These are phyloP conservation scores for Centrocercus urophasianus DNA, from an alignment of 2,113 vertebrate genomes.

Conservation along the genomic window DNA sequence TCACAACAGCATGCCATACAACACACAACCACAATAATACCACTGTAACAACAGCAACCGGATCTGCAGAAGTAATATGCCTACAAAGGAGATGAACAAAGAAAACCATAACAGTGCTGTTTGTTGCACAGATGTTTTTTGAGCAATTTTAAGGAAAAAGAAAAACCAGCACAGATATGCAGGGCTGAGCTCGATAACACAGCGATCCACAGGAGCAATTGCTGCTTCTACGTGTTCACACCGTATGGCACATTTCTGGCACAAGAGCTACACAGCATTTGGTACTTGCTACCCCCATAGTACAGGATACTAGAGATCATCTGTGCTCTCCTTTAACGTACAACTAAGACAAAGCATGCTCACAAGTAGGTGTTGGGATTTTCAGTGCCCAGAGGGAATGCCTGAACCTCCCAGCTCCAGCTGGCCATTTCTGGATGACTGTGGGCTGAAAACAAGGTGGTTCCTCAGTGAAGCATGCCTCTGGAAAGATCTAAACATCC, in stretches of 20 bases:
- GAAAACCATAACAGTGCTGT: neutral
- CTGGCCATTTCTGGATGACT: neutral
- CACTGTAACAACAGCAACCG: neutral
- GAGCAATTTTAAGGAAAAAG: neutral
- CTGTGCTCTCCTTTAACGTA: conserved; percentile 23
- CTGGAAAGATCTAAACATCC: conserved; percentile 31
- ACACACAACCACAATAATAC: neutral
- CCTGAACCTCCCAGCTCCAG: neutral
- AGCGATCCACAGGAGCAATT: neutral
- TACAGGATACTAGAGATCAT: conserved; percentile 28
- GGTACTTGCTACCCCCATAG: neutral
- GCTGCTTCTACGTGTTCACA: neutral
- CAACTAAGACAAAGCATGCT: neutral
- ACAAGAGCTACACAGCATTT: conserved; percentile 33
- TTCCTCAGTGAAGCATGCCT: neutral
- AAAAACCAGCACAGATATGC: neutral
- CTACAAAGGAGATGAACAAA: neutral
- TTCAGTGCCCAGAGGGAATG: neutral
- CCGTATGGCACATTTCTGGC: conserved; percentile 10
- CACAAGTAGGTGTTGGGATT: neutral
- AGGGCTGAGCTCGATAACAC: neutral
- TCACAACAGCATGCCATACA: neutral
- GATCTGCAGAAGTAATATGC: neutral
- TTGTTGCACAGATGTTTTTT: neutral
- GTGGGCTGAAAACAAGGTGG: neutral